Base-by-base conservation (phyloP, 2,113 vertebrate species). In the Periophthalmodon schlosseri region DNA sequence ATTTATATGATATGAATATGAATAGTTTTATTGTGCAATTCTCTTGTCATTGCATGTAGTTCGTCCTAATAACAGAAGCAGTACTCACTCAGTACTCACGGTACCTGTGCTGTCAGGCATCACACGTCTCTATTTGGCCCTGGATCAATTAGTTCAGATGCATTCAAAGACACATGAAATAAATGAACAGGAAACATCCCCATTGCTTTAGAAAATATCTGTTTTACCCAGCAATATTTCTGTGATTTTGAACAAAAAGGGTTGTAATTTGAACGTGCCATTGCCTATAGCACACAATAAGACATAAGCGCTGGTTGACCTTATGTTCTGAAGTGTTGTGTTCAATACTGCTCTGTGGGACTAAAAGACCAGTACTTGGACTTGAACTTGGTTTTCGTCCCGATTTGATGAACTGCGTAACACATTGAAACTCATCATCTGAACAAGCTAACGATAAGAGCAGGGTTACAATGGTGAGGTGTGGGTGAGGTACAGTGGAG, bases 71-170 rank as follows among this genome's bases (percentile, higher is more conserved):
- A 82, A 71, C 44, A 67, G 47, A 70, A 86, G 89, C 83, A 50
- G 88, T 90, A 78, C 67, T 68, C 69, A 77, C 71, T 82, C 74
- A 36, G 34, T 36, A 78, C 68, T 63, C 57, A 20, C n/a, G 70
- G 33, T 79, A 76, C 1, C 84, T 63, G 54, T 76, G 83, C 73
- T 81, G 73, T 82, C 75, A 69, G 66, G 69, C 54, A 57, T 70
- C 74, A 61, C 80, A 77, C 77, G 61, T 82, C 60, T 74, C 73
- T 23, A 34, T 75, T 77, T 84, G 54, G 65, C 12, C 10, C 24
- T 0, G 75, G 78, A 88, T 85, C 82, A 76, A 84, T 87, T 50
- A 74, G 50, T 84, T 88, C 76, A 76, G 68, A 70, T 71, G 60
- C 6, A 20, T 9, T 56, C 52, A 56, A 56, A 79, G 65, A 69